These are phyloP conservation scores for Suillia variegata DNA, from an alignment of 2,888 invertebrate genomes.

Conservation along the genomic window DNA sequence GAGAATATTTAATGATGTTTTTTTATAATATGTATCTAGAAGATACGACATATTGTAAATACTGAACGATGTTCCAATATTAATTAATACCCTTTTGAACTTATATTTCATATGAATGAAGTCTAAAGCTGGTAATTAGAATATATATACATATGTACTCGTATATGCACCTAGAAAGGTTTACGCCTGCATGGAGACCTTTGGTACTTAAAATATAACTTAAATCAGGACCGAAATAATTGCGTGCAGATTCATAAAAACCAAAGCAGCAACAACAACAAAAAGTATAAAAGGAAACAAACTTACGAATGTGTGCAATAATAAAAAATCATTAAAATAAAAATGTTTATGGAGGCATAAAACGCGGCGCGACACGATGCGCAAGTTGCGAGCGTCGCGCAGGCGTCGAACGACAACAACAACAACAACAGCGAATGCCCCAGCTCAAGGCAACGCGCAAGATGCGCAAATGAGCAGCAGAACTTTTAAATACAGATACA, in stretches of 20 bases:
- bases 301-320: constrained; percentile 47
- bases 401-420: not conserved
- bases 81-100: no score
- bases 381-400: constrained; percentile 23
- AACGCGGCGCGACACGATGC: constrained; percentile 11
- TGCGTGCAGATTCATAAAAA: constrained; percentile 11
- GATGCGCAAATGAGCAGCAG: not conserved
- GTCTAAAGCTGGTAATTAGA: no score
- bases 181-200: not conserved
- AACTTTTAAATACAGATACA: constrained; percentile 8
- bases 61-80: no score
- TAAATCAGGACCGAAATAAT: constrained; percentile 17
- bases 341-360: constrained; percentile 48
- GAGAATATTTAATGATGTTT: no score
- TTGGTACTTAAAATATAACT: not conserved
- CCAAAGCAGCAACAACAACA: constrained; percentile 17
- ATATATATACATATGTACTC: no score
- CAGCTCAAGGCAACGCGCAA: constrained; percentile 8
- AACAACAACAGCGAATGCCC: constrained; percentile 1
- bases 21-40: no score
- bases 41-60: no score
- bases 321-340: constrained; percentile 57
- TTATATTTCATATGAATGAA: no score
- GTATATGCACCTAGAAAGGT: no score
- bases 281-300: constrained; percentile 36